Percentiles rank a stretch among this genome's conserved stretches.
These are phyloP conservation scores for Myathropa florea DNA, from an alignment of 2,888 invertebrate genomes.

Conservation along the genomic window DNA sequence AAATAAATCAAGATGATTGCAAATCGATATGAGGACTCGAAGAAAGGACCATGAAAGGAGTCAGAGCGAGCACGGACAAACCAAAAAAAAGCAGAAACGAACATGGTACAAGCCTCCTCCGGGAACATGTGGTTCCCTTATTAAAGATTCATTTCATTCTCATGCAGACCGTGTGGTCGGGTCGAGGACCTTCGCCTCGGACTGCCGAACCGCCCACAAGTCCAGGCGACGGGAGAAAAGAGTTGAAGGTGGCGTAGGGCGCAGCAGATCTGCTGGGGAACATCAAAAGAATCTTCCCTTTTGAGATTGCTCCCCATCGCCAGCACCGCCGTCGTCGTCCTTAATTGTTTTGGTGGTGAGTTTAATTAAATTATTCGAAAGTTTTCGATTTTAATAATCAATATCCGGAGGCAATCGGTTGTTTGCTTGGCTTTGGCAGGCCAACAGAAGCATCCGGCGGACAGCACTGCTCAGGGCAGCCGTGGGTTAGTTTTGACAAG, in stretches of 20 bases:
- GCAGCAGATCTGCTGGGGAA: background rate
- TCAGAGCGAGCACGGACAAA: background rate
- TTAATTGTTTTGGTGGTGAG: constrained; percentile 6
- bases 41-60: background rate
- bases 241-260: background rate
- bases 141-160: constrained; percentile 61
- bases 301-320: background rate
- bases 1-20: constrained; percentile 58
- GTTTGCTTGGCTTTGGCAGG: background rate
- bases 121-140: constrained; percentile 52
- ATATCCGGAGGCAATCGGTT: constrained; percentile 44
- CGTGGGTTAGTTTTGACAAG: background rate
- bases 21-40: constrained; percentile 47
- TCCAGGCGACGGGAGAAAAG: background rate
- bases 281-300: constrained; percentile 40
- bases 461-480: background rate
- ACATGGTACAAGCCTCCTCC: constrained; percentile 33
- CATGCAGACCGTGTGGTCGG: constrained; percentile 46
- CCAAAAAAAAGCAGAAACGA: background rate
- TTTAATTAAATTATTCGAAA: constrained; percentile 54
- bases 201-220: background rate
- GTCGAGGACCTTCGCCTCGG: background rate
- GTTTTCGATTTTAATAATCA: constrained; percentile 48
- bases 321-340: background rate
- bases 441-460: background rate